Base-by-base conservation (phyloP, 2,113 vertebrate genomes). In the Neomonachus schauinslandi region DNA sequence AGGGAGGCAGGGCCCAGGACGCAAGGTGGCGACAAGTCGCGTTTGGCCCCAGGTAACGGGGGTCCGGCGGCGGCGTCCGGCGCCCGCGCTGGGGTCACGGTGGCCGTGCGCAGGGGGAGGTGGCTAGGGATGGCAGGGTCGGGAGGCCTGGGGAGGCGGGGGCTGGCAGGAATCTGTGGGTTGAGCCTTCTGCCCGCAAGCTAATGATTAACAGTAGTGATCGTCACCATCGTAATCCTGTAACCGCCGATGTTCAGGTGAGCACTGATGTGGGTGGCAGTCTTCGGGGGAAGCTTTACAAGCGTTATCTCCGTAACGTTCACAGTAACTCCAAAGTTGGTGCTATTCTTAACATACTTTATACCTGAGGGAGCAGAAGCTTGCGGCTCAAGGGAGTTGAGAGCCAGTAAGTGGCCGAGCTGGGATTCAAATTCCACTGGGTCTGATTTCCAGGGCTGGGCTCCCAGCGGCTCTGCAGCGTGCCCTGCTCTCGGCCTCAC, bases 31-130 rank as follows among this genome's bases (percentile, higher is more conserved):
- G 97, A 94, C 97, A 91, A 69, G 96, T 81, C 89, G 94, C 84
- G 82, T 86, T 95, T 91, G 95, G 95, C 98, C 97, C 97, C 97
- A 98, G 98, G 98, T 98, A 98, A 97, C 51, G 15, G 89, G 96
- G 92, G 92, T 85, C 92, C 63, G 72, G 97, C 92, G 85, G 89
- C 76, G 83, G 95, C 83, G 65, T 57, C 76, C 72, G n/a, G 87
- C 87, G 87, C 87, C 79, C 67, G 88, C 86, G 69, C 88, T 94
- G 95, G 95, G 93, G 93, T 94, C 82, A 88, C 95, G 80, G 83
- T 79, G 92, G 96, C 85, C 74, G 97, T 83, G 96, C 92, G 95
- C 93, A 15, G n/a, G 21, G n/a, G 67, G 87, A 36, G 91, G 91
- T 5, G 19, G 82, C 74, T 59, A 22, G 94, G 96, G 53, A 12